phyloP scores from a whole-genome alignment of 2,888 invertebrate species.

The Parthenolecanium corni region DNA sequence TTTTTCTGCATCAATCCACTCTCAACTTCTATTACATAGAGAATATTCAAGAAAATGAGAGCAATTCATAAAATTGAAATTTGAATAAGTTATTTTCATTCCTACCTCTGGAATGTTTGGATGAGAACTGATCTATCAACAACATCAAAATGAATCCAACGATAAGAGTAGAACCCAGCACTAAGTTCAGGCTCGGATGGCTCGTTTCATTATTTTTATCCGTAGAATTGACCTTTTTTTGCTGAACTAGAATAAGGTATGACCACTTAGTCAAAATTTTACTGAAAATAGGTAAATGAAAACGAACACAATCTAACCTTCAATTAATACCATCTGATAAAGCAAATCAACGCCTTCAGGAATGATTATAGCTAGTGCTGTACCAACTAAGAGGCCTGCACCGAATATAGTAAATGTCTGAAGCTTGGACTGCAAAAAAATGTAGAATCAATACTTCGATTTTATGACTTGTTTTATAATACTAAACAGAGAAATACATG shows the following conservation, averaged over 20 bases:
- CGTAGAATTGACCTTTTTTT: slow-evolving; percentile 13
- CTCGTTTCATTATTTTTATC: slow-evolving; percentile 15
- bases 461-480: slow-evolving; percentile 11
- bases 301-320: background rate
- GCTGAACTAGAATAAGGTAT: background rate
- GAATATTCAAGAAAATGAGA: too few relatives aligned
- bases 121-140: slow-evolving; percentile 74
- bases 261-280: background rate
- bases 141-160: slow-evolving; percentile 97
- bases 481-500: slow-evolving; percentile 3
- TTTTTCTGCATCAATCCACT: slow-evolving; percentile 34
- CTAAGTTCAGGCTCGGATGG: slow-evolving; percentile 53
- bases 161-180: slow-evolving; percentile 86
- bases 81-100: background rate
- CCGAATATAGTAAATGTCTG: slow-evolving; percentile 90
- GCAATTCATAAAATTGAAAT: background rate
- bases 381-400: slow-evolving; percentile 92
- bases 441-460: too few relatives aligned
- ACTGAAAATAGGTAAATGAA: background rate
- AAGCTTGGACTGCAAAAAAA: slow-evolving; percentile 65
- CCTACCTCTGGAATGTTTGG: slow-evolving; percentile 47
- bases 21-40: slow-evolving; percentile 38
- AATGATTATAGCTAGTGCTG: slow-evolving; percentile 93
- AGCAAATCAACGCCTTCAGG: slow-evolving; percentile 93
- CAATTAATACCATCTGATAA: slow-evolving; percentile 36